A percentile compares a stretch with the other conserved stretches of the same genome.
phyloP scores from a whole-genome alignment of 2,113 vertebrate genomes.

The Oncorhynchus mykiss region DNA sequence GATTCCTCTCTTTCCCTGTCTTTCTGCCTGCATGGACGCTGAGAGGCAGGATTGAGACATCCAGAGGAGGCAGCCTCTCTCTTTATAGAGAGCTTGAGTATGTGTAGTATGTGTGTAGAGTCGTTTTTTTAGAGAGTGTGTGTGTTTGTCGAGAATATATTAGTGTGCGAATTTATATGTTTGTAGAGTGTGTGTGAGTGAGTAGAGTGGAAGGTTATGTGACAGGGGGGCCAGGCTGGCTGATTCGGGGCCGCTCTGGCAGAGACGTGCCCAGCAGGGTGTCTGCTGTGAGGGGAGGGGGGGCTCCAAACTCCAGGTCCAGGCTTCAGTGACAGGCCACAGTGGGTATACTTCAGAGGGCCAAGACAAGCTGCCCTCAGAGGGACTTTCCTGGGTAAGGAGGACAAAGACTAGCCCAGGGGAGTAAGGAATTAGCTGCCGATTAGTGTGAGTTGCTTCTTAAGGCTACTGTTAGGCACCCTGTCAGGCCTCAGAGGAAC shows the following conservation, averaged over 20 bases:
- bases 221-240: conserved; percentile 40
- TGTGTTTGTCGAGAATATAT: not conserved
- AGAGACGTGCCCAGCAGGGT: conserved; percentile 76
- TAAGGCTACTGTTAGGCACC: conserved; percentile 48
- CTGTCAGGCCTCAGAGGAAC: conserved; percentile 61
- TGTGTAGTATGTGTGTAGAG: not conserved
- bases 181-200: not conserved
- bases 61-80: conserved; percentile 26
- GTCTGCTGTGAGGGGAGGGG: conserved; percentile 71
- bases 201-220: not conserved
- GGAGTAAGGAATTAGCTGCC: conserved; percentile 67
- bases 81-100: not conserved
- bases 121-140: not conserved
- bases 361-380: conserved; percentile 57
- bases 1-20: conserved; percentile 49
- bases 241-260: conserved; percentile 50
- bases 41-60: conserved; percentile 49
- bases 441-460: conserved; percentile 70
- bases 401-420: conserved; percentile 55
- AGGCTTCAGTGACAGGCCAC: conserved; percentile 71
- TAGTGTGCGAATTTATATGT: not conserved
- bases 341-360: conserved; percentile 39
- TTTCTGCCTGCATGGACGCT: conserved; percentile 67
- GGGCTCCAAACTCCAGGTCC: conserved; percentile 79
- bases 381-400: conserved; percentile 36